These are phyloP conservation scores for Caracal caracal DNA, from an alignment of 2,113 vertebrate genomes.

Conservation along the genomic window DNA sequence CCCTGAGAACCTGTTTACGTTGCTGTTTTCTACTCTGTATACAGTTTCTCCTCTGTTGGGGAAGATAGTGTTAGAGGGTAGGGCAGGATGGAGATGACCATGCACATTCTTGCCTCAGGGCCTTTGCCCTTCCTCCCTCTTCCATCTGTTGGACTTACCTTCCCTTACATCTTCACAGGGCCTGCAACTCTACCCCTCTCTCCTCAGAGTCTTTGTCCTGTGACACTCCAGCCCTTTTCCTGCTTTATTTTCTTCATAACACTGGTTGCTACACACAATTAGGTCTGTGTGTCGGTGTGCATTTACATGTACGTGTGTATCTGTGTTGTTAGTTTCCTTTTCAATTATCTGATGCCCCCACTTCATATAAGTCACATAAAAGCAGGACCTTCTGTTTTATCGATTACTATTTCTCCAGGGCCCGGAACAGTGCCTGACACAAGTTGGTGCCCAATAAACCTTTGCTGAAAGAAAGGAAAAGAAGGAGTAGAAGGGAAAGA, in stretches of 20 bases:
- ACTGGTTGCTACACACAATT: neutral
- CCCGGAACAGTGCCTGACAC: neutral
- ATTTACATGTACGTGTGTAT: neutral
- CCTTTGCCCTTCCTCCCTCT: neutral
- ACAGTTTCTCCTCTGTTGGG: fast-evolving
- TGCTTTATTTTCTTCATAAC: neutral
- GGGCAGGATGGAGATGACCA: fast-evolving
- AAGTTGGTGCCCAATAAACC: neutral
- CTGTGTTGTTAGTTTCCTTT: neutral
- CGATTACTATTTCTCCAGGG: neutral
- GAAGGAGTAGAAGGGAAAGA: neutral
- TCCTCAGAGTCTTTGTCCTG: neutral
- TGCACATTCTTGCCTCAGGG: neutral
- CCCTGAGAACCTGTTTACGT: no score
- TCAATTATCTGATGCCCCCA: neutral
- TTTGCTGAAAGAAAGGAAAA: neutral
- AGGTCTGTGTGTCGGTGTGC: neutral
- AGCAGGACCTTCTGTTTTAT: neutral
- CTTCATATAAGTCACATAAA: neutral
- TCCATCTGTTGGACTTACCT: neutral
- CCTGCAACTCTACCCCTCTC: neutral
- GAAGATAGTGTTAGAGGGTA: neutral
- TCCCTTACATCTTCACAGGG: neutral
- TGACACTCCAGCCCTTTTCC: neutral
- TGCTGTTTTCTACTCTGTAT: neutral